phyloP scores from a whole-genome alignment of 2,888 invertebrate genomes.

The Hirtodrosophila cameraria region DNA sequence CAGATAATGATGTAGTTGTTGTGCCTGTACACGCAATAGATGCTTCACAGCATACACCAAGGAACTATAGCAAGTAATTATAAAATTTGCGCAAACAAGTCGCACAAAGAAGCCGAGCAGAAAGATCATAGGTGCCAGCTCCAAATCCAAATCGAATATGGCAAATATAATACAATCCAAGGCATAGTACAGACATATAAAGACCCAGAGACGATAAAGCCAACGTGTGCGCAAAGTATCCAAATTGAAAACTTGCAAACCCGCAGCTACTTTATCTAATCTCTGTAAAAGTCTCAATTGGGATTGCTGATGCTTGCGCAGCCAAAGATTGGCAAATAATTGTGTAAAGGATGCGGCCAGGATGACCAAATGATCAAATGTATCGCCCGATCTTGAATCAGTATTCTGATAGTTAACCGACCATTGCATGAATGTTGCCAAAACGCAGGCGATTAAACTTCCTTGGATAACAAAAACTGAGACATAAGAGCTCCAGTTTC shows the following conservation, averaged over 20 bases:
- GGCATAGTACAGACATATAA: constrained; percentile 9
- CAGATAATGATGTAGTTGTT: constrained; percentile 1
- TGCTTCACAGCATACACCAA: constrained; percentile 28
- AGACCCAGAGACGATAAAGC: constrained; percentile 39
- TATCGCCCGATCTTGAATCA: constrained; percentile 14
- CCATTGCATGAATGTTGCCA: constrained; percentile 6
- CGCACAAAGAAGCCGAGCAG: constrained; percentile 29
- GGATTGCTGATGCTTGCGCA: constrained; percentile 38
- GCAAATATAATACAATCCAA: neutral
- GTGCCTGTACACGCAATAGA: constrained; percentile 29
- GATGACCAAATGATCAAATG: constrained; percentile 48
- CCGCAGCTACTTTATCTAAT: constrained; percentile 2
- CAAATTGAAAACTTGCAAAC: neutral
- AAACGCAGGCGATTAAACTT: constrained; percentile 18
- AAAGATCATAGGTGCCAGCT: neutral
- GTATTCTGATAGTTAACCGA: constrained; percentile 27
- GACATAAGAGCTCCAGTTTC: constrained; percentile 8
- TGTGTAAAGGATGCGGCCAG: constrained; percentile 27
- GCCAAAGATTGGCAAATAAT: constrained; percentile 46
- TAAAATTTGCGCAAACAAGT: constrained; percentile 43
- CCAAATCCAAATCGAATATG: neutral
- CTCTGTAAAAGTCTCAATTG: constrained; percentile 32
- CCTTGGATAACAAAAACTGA: constrained; percentile 9
- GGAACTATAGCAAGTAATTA: constrained; percentile 43
- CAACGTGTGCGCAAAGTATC: neutral